These are phyloP conservation scores for Hemicentrotus pulcherrimus DNA, from an alignment of 35 echinoderm and acorn worm genomes.

Conservation along the genomic window DNA sequence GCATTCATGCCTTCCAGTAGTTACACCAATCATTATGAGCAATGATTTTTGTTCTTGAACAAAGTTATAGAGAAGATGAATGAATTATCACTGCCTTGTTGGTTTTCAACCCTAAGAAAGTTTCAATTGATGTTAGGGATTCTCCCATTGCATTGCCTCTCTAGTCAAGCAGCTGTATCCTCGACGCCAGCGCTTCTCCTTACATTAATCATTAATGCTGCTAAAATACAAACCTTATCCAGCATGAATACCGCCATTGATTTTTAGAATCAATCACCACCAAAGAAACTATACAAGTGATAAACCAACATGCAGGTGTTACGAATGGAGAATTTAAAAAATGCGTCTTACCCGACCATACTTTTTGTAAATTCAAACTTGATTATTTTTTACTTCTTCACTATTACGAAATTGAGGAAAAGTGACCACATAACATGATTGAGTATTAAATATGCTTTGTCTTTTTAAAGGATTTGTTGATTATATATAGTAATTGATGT, in stretches of 20 bases:
- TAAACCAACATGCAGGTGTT: background rate
- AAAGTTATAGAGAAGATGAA: background rate
- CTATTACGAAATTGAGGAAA: no score
- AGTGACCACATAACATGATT: no score
- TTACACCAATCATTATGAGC: no score
- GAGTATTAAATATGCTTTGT: no score
- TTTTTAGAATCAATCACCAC: background rate
- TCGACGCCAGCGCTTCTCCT: background rate
- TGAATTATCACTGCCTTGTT: background rate
- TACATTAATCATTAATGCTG: background rate
- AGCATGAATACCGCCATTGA: background rate
- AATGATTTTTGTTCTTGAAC: no score
- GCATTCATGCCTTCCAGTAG: no score
- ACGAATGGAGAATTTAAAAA: background rate
- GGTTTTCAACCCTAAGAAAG: background rate
- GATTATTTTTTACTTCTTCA: no score
- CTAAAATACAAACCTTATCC: background rate
- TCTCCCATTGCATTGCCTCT: background rate
- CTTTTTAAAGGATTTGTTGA: no score
- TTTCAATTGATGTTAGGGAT: background rate
- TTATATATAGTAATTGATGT: no score
- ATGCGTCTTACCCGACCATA: background rate
- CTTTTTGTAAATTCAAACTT: no score
- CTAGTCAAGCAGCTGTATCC: background rate
- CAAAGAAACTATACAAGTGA: no score